phyloP scores from a whole-genome alignment of 2,888 invertebrate genomes.

The Tridacna crocea region DNA sequence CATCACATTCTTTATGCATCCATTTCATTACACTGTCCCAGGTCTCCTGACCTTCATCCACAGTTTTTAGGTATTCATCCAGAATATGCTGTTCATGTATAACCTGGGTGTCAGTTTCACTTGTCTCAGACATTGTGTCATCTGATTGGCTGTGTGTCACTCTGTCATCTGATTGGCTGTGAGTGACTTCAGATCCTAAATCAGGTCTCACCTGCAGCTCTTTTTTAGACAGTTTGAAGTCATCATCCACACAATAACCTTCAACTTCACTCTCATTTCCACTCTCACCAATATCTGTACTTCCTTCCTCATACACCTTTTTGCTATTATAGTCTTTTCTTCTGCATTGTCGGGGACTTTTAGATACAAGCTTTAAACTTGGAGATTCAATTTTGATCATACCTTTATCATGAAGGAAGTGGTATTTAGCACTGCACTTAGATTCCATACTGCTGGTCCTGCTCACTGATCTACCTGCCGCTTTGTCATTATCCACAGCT shows the following conservation, averaged over 20 bases:
- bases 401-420: constrained; percentile 61
- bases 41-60: constrained; percentile 44
- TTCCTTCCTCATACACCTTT: constrained; percentile 41
- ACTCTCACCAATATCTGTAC: constrained; percentile 39
- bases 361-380: constrained; percentile 43
- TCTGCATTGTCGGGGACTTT: constrained; percentile 34
- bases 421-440: constrained; percentile 54
- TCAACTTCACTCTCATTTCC: constrained; percentile 54
- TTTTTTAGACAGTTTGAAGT: constrained; percentile 29
- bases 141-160: not conserved
- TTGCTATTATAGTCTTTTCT: constrained; percentile 16
- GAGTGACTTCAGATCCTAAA: not conserved
- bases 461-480: constrained; percentile 37
- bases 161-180: not conserved
- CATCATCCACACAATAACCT: constrained; percentile 48
- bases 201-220: constrained; percentile 24
- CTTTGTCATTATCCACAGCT: not conserved
- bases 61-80: constrained; percentile 46
- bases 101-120: constrained; percentile 22
- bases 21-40: constrained; percentile 54
- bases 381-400: constrained; percentile 63
- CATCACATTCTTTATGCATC: constrained; percentile 54
- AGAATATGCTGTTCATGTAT: constrained; percentile 23
- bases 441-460: constrained; percentile 58
- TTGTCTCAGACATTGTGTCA: constrained; percentile 13